Evolutionary conservation across 2,888 invertebrate species (phyloP).

Genomic region (Acrocera orbiculus): DNA sequence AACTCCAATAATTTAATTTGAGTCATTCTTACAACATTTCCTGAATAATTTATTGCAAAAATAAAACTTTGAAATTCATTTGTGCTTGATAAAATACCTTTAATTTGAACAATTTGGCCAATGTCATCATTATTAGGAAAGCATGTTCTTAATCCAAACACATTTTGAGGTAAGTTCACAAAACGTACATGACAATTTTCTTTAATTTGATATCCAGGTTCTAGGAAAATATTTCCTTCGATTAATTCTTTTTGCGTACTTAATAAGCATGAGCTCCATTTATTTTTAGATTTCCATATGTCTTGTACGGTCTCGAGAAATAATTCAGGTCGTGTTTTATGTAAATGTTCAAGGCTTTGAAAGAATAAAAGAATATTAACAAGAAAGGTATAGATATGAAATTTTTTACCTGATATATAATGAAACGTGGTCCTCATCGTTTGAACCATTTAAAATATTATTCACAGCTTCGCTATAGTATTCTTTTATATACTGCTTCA

Average conservation of each 20-base stretch:
- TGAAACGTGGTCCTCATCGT: slow-evolving; percentile 43
- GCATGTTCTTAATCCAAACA: slow-evolving; percentile 33
- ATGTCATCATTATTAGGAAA: slow-evolving; percentile 55
- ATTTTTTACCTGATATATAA: slow-evolving; percentile 50
- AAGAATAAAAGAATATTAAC: neutral
- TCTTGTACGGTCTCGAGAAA: slow-evolving; percentile 48
- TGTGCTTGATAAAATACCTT: slow-evolving; percentile 33
- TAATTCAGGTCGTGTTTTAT: slow-evolving; percentile 41
- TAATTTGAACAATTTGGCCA: slow-evolving; percentile 53
- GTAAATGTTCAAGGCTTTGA: slow-evolving; percentile 10
- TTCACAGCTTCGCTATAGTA: slow-evolving; percentile 43
- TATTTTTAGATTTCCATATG: slow-evolving; percentile 42
- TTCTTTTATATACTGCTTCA: slow-evolving; percentile 38
- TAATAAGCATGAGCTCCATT: slow-evolving; percentile 44
- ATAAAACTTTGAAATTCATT: neutral
- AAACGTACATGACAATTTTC: slow-evolving; percentile 49
- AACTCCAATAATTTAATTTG: slow-evolving; percentile 59
- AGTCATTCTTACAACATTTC: slow-evolving; percentile 62
- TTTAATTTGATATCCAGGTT: slow-evolving; percentile 33
- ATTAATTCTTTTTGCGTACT: slow-evolving; percentile 41
- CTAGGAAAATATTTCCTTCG: slow-evolving; percentile 27
- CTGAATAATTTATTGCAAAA: slow-evolving; percentile 25
- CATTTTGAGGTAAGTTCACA: slow-evolving; percentile 47
- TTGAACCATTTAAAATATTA: slow-evolving; percentile 40
- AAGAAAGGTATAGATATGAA: neutral